Conservation (phyloP, 1,140 invertebrate genomes). For the Achatina immaculata region DNA sequence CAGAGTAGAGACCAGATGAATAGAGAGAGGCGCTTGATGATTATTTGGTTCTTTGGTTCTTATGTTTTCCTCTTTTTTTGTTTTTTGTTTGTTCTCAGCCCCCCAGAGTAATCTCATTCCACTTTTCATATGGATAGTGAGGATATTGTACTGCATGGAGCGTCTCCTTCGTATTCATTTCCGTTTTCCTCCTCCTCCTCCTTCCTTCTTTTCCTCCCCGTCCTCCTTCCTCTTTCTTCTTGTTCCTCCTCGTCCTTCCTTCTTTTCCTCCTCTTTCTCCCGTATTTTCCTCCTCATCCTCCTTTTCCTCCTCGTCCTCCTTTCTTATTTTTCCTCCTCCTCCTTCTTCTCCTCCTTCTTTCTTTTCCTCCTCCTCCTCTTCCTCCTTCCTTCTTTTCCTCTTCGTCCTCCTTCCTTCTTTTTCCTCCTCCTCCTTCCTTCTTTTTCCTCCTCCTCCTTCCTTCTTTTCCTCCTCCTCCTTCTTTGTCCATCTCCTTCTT, state of each 20-base stretch:
- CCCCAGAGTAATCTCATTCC: too few species aligned
- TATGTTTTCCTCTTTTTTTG: too few species aligned
- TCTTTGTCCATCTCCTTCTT: not conserved
- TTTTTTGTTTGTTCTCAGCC: too few species aligned
- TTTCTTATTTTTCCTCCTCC: too few species aligned
- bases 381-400: not conserved
- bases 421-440: not conserved
- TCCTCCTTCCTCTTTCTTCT: not conserved
- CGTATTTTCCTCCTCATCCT: not conserved
- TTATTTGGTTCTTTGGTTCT: too few species aligned
- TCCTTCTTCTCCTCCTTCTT: not conserved
- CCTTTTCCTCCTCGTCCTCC: not conserved
- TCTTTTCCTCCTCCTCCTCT: not conserved
- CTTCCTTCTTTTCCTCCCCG: not conserved
- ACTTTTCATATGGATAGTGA: too few species aligned
- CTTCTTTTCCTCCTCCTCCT: not conserved
- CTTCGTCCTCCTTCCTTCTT: not conserved
- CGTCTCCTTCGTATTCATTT: too few species aligned
- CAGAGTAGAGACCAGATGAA: too few species aligned
- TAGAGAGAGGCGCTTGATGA: too few species aligned
- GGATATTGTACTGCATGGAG: too few species aligned
- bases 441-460: not conserved
- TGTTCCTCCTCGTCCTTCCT: not conserved
- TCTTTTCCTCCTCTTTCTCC: not conserved
- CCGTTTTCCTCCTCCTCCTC: not conserved